phyloP scores from a whole-genome alignment of 2,113 vertebrate genomes.

The Talpa occidentalis region DNA sequence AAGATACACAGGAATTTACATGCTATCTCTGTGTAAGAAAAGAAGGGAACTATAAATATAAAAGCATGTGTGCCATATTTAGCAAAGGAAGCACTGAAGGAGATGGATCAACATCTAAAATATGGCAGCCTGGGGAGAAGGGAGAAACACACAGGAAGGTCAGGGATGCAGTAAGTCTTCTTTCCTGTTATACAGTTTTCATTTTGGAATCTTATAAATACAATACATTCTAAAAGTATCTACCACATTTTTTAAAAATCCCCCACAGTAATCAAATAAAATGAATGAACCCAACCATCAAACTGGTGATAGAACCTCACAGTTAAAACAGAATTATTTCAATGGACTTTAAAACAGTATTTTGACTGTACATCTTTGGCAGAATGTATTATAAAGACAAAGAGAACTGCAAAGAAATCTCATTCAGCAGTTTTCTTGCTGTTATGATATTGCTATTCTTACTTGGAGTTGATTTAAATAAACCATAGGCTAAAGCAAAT shows the following conservation, averaged over 20 bases:
- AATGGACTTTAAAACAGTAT: background rate
- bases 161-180: background rate
- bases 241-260: background rate
- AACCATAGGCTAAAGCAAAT: background rate
- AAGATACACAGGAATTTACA: background rate
- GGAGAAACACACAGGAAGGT: background rate
- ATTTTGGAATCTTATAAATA: background rate
- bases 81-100: constrained; percentile 24
- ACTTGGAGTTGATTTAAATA: constrained; percentile 26
- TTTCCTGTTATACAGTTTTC: background rate
- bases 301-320: background rate
- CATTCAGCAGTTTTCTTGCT: background rate
- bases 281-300: background rate
- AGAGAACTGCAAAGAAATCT: background rate
- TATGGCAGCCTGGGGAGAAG: background rate
- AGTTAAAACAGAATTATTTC: background rate
- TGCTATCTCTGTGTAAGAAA: background rate
- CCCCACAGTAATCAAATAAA: background rate
- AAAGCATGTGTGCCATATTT: background rate
- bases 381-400: constrained; percentile 9
- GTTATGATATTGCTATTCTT: background rate
- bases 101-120: background rate
- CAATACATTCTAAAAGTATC: constrained; percentile 15
- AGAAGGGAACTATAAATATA: background rate
- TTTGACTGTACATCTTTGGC: background rate